Conservation (phyloP, 2,888 invertebrate species). For the Alviniconcha strummeri region DNA sequence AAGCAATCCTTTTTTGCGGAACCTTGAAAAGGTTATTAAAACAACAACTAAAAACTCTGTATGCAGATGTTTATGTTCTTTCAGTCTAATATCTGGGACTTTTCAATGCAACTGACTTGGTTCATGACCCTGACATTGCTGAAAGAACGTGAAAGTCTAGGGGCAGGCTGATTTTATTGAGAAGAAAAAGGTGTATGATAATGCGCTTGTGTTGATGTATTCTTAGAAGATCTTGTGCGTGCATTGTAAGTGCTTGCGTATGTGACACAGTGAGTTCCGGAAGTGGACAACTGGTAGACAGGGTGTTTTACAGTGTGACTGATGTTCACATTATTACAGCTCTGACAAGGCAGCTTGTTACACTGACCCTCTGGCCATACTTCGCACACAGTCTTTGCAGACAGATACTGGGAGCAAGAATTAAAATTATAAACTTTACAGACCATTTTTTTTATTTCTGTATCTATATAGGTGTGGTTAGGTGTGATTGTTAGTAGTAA, state of each 20-base stretch:
- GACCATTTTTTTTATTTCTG: neutral
- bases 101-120: too few relatives aligned
- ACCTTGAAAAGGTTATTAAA: too few relatives aligned
- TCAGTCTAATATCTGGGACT: too few relatives aligned
- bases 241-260: neutral
- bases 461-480: neutral
- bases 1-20: too few relatives aligned
- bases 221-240: neutral
- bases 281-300: constrained; percentile 11
- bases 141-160: too few relatives aligned
- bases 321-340: constrained; percentile 27
- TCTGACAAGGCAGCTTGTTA: constrained; percentile 35
- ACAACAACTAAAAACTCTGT: too few relatives aligned
- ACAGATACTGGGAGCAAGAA: neutral
- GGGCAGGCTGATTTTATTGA: too few relatives aligned
- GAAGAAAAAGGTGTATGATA: too few relatives aligned
- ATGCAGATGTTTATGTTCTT: too few relatives aligned
- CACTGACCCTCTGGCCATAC: constrained; percentile 14
- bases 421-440: neutral
- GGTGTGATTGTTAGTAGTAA: neutral
- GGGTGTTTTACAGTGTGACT: constrained; percentile 19
- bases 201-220: too few relatives aligned
- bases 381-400: constrained; percentile 5
- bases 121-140: too few relatives aligned
- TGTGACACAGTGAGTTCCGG: constrained; percentile 3